Evolutionary conservation across 1,140 invertebrate species (phyloP).

Genomic region (Lethrus apterus): DNA sequence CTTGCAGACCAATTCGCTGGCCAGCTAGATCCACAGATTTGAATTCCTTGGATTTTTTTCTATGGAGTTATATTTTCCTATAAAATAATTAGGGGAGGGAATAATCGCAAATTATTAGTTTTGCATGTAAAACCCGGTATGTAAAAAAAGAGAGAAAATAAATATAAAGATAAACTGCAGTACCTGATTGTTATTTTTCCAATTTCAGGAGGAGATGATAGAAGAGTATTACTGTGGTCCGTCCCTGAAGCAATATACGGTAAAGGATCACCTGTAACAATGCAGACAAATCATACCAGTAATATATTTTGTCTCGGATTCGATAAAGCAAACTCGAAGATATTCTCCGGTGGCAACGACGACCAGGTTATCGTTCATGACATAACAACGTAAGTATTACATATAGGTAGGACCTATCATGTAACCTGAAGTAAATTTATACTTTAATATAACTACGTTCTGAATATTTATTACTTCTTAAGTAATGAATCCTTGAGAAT

Average conservation of each 20-base stretch:
- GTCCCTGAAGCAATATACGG: constrained; percentile 67
- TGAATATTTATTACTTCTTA: too few relatives aligned
- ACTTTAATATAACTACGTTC: too few relatives aligned
- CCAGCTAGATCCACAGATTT: too few relatives aligned
- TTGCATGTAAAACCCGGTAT: too few relatives aligned
- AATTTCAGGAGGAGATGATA: constrained; percentile 83
- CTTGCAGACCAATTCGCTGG: too few relatives aligned
- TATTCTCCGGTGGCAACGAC: constrained; percentile 93
- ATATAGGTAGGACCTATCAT: too few relatives aligned
- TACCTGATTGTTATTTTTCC: constrained; percentile 3
- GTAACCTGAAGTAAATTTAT: too few relatives aligned
- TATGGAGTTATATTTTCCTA: background rate
- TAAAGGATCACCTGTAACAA: constrained; percentile 54
- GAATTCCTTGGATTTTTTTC: too few relatives aligned
- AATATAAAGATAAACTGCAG: constrained; percentile 14
- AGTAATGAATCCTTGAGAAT: too few relatives aligned
- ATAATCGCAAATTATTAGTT: too few relatives aligned
- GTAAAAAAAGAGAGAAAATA: background rate
- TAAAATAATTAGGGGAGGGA: too few relatives aligned
- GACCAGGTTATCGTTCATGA: constrained; percentile 88
- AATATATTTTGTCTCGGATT: constrained; percentile 92
- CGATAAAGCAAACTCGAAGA: constrained; percentile 66
- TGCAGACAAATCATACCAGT: constrained; percentile 79
- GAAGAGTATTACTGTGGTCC: constrained; percentile 82
- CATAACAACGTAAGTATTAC: constrained; percentile 58